These are phyloP conservation scores for Mycogona germanica DNA, from an alignment of 2,888 invertebrate genomes.

Conservation along the genomic window DNA sequence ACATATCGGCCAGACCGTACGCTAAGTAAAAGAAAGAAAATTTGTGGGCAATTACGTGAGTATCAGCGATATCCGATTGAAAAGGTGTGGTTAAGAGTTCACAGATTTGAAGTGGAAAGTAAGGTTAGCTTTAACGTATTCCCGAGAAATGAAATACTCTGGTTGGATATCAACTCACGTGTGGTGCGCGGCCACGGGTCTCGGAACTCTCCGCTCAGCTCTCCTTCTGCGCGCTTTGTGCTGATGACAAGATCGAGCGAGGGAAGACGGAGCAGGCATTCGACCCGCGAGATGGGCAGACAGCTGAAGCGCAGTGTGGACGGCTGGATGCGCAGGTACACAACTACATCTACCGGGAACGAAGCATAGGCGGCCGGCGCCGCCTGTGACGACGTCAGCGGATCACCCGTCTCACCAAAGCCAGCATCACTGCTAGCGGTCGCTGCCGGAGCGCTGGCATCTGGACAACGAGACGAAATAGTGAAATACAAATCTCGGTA, in stretches of 20 bases:
- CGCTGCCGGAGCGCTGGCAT: neutral
- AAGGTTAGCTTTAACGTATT: too few relatives aligned
- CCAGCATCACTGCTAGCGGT: constrained; percentile 1
- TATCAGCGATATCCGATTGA: too few relatives aligned
- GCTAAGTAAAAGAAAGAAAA: neutral
- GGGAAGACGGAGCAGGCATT: constrained; percentile 90
- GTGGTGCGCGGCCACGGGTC: too few relatives aligned
- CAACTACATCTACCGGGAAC: constrained; percentile 97
- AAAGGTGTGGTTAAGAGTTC: too few relatives aligned
- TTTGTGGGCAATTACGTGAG: too few relatives aligned
- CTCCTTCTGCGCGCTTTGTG: constrained; percentile 72
- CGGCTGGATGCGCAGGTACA: constrained; percentile 97
- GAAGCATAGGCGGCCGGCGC: constrained; percentile 45
- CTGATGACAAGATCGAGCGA: constrained; percentile 96
- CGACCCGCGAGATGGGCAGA: constrained; percentile 85
- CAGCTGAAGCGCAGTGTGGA: constrained; percentile 94
- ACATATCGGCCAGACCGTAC: constrained; percentile 9
- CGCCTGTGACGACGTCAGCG: constrained; percentile 14
- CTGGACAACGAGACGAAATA: neutral
- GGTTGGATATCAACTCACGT: too few relatives aligned
- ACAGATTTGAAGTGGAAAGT: too few relatives aligned
- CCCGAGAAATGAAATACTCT: too few relatives aligned
- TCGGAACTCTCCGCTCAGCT: constrained; percentile 30
- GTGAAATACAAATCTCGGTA: too few relatives aligned
- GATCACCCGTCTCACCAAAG: neutral